Evolutionary conservation across 2,888 invertebrate species (phyloP), one percentile per base, ranked within the genome.

Genomic region (Cerastoderma edule): DNA sequence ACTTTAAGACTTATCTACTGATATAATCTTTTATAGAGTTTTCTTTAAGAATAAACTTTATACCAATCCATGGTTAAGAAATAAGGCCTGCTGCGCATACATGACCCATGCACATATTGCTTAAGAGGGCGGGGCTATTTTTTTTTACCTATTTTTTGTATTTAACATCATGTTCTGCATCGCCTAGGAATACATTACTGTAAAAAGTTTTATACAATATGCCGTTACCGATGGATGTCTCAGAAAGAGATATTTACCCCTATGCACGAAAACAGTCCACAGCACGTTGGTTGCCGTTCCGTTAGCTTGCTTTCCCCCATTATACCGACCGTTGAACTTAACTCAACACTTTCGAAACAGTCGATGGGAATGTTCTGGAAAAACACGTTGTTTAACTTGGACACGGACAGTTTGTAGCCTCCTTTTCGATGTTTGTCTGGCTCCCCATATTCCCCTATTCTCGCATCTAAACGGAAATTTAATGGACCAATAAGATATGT

Each of bases 331-430:
- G 72, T 75, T 3, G 86, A 84, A 50, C 83, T 84, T 35, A 90
- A 74, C 67, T 90, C 90, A 5, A 88, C 89, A 71, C 89, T 89
- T 63, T 88, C 83, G 78, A 90, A 87, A 75, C 87, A 84, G 66
- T 85, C 83, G 32, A 90, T 82, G 5, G 89, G 90, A 66, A 90
- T 82, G 80, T 89, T 89, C 75, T 89, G 89, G 84, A 87, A 89
- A 60, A 79, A 85, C n/a, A 88, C 81, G 65, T 84, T 84, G 77
- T 87, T 89, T 22, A 81, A 79, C 65, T 89, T 88, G 56, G 88
- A 87, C 22, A 89, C 84, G 24, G 85, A 82, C 69, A 90, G 75
- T 74, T 87, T 88, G 84, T 88, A 90, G 28, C 87, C 88, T 2
- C 84, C 80, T n/a, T 68, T 63, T 32, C 76, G 50, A 8, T 63